These are phyloP conservation scores for Leiothrix lutea DNA, from an alignment of 2,113 vertebrate species.

Conservation along the genomic window DNA sequence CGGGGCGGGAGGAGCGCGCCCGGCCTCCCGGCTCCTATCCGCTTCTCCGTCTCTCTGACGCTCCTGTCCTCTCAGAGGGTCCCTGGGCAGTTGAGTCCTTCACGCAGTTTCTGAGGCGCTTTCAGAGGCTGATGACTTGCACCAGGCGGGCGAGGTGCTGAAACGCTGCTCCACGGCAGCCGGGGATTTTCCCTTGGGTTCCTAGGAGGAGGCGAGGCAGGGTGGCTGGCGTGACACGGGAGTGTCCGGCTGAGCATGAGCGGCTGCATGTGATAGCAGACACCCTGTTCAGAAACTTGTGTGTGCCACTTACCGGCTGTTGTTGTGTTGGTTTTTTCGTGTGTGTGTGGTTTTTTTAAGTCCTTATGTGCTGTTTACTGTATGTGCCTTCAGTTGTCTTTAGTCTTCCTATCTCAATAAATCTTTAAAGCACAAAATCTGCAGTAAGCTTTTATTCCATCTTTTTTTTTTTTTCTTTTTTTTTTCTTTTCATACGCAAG, in stretches of 20 bases:
- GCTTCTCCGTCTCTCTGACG: not conserved
- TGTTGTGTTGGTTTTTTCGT: not conserved
- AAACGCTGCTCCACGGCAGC: not conserved
- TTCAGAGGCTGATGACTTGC: not conserved
- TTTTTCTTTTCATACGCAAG: not conserved
- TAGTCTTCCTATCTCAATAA: not conserved
- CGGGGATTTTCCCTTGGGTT: not conserved
- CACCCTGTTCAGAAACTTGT: not conserved
- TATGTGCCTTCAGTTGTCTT: not conserved
- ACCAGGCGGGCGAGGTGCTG: not conserved
- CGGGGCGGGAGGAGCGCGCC: not conserved
- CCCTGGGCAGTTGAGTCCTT: not conserved
- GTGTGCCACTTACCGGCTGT: not conserved
- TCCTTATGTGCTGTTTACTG: not conserved
- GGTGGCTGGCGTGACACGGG: not conserved
- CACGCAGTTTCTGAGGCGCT: not conserved
- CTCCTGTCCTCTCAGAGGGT: not conserved
- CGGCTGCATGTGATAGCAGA: not conserved
- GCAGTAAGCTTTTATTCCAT: not conserved
- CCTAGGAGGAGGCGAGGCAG: not conserved
- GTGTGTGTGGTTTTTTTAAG: not conserved
- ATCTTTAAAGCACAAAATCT: slow-evolving; percentile 20
- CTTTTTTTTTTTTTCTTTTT: not conserved
- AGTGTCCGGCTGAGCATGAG: not conserved
- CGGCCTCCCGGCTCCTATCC: not conserved